A percentile compares a stretch with the other conserved stretches of the same genome.
These are phyloP conservation scores for Pseudochirops corinnae DNA, from an alignment of 2,797 vertebrate genomes.

Conservation along the genomic window DNA sequence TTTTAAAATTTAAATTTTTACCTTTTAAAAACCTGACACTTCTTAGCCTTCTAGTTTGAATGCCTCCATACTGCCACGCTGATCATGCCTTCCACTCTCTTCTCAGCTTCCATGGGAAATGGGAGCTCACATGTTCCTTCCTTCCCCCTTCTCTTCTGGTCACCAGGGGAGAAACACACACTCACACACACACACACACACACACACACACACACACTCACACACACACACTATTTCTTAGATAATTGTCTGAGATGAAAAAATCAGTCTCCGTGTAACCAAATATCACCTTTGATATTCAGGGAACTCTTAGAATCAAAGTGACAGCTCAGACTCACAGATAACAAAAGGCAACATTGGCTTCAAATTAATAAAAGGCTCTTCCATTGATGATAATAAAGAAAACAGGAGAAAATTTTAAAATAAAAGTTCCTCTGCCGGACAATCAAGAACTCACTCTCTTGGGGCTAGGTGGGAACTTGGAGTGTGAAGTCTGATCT, in stretches of 20 bases:
- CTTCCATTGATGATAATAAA: conserved; percentile 63
- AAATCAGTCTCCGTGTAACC: conserved; percentile 60
- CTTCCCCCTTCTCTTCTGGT: conserved; percentile 52
- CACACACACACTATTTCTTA: conserved; percentile 2
- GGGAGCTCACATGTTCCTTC: conserved; percentile 54
- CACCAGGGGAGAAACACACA: not conserved
- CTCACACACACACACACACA: not conserved
- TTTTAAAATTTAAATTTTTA: conserved; percentile 15
- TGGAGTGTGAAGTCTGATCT: not conserved
- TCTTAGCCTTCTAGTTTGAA: conserved; percentile 27
- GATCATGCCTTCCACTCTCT: conserved; percentile 51
- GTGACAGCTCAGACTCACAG: conserved; percentile 71
- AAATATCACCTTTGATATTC: conserved; percentile 72
- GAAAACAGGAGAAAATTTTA: conserved; percentile 52
- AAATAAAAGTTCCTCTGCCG: conserved; percentile 64
- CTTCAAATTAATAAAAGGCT: conserved; percentile 72
- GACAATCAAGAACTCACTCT: conserved; percentile 9
- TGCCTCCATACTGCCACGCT: not conserved
- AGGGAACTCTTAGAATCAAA: conserved; percentile 66
- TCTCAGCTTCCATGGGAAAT: conserved; percentile 66
- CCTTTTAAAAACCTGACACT: not conserved
- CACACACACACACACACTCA: no score
- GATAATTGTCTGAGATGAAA: conserved; percentile 75
- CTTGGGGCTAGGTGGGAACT: not conserved
- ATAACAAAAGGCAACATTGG: conserved; percentile 70